Conservation (phyloP, 1,140 invertebrate species). For the Odontomachus brunneus region DNA sequence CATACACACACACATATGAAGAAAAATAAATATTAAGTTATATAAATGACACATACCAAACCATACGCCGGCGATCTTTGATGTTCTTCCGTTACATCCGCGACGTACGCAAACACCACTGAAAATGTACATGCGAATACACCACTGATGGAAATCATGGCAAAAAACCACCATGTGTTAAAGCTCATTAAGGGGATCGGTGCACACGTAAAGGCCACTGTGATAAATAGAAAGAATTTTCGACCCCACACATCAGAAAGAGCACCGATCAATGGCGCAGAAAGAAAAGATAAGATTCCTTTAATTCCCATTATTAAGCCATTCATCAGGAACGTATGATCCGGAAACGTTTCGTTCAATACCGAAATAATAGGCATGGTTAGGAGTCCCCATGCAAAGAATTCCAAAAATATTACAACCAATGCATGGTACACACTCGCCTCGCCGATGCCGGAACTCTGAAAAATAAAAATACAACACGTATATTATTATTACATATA, state of each 20-base stretch:
- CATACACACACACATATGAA: too few species aligned
- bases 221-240: conserved; percentile 99
- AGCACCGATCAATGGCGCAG: conserved; percentile 98
- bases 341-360: conserved; percentile 98
- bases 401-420: conserved; percentile 99
- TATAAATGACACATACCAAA: conserved; percentile 88
- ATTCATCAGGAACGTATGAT: conserved; percentile 99
- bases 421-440: conserved; percentile 99
- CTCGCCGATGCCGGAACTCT: conserved; percentile 95
- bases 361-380: conserved; percentile 99
- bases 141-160: conserved; percentile 99
- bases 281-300: conserved; percentile 98
- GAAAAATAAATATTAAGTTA: background rate
- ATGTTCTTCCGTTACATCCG: conserved; percentile 99
- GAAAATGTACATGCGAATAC: conserved; percentile 99
- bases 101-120: conserved; percentile 99
- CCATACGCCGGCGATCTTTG: conserved; percentile 98
- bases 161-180: conserved; percentile 99
- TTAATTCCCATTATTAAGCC: conserved; percentile 99
- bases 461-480: conserved; percentile 81
- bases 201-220: conserved; percentile 99
- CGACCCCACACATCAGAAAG: conserved; percentile 99
- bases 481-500: conserved; percentile 1
- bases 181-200: conserved; percentile 99
- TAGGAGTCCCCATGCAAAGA: conserved; percentile 99